A percentile compares a stretch with the other conserved stretches of the same genome.
phyloP scores from a whole-genome alignment of 1,140 invertebrate species.

The Battus philenor region DNA sequence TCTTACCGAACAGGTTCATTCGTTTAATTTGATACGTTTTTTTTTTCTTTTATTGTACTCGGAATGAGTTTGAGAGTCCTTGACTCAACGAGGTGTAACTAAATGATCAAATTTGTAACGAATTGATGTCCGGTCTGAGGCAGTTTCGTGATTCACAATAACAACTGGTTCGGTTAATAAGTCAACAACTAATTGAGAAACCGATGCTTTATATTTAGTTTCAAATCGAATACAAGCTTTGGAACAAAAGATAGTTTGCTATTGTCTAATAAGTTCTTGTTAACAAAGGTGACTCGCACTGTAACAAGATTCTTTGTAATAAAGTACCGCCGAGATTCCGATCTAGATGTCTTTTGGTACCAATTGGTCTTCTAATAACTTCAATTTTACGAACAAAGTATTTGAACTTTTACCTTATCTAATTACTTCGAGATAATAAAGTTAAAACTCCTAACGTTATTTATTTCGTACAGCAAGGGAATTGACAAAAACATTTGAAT shows the following conservation, averaged over 20 bases:
- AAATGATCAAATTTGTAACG: constrained; percentile 70
- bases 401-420: too few relatives aligned
- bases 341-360: too few relatives aligned
- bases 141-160: constrained; percentile 46
- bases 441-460: too few relatives aligned
- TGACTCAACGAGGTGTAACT: constrained; percentile 73
- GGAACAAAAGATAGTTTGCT: too few relatives aligned
- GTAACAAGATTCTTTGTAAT: too few relatives aligned
- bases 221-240: background rate
- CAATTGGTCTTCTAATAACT: too few relatives aligned
- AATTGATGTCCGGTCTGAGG: constrained; percentile 61
- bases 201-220: constrained; percentile 41
- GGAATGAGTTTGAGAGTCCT: constrained; percentile 66
- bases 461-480: background rate
- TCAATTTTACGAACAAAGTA: too few relatives aligned
- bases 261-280: too few relatives aligned
- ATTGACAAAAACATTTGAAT: background rate
- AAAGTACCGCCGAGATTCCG: too few relatives aligned
- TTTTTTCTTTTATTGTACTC: constrained; percentile 52
- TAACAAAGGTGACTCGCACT: too few relatives aligned
- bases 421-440: too few relatives aligned
- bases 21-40: constrained; percentile 62
- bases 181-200: constrained; percentile 60
- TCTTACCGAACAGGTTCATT: constrained; percentile 63
- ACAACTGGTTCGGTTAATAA: constrained; percentile 54